A percentile compares a stretch with the other conserved stretches of the same genome.
These are phyloP conservation scores for Tricholaema leucomelas DNA, from an alignment of 2,113 vertebrate genomes.

Conservation along the genomic window DNA sequence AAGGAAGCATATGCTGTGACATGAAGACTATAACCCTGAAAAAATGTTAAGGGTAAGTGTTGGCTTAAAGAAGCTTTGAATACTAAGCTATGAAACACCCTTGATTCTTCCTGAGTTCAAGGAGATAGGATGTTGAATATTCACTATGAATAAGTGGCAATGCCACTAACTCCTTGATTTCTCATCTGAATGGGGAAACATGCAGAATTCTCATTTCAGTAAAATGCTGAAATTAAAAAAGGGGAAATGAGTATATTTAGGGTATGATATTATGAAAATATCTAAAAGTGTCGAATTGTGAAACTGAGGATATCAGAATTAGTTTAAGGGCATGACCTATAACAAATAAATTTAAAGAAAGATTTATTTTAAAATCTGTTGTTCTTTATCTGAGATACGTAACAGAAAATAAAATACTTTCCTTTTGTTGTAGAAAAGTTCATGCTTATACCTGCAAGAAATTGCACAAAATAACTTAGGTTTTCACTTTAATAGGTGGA, in stretches of 20 bases:
- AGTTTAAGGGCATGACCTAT: not conserved
- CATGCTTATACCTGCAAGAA: not conserved
- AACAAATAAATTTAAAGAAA: not conserved
- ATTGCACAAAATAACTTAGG: not conserved
- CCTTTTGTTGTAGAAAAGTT: not conserved
- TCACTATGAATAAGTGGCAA: conserved; percentile 1
- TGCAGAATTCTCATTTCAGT: not conserved
- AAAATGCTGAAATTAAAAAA: not conserved
- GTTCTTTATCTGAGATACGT: not conserved
- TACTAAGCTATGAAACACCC: not conserved
- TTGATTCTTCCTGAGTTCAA: conserved; percentile 10
- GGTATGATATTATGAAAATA: not conserved
- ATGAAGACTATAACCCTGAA: conserved; percentile 43
- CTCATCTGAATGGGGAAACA: not conserved
- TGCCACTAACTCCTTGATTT: not conserved
- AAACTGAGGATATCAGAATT: not conserved
- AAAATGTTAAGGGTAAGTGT: conserved; percentile 34
- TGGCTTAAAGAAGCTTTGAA: conserved; percentile 31
- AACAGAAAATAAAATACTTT: not conserved
- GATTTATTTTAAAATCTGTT: not conserved
- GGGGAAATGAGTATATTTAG: fast-evolving
- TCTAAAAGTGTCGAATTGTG: not conserved
- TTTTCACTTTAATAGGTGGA: not conserved
- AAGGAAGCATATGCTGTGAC: conserved; percentile 62
- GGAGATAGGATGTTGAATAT: conserved; percentile 1